A percentile compares a stretch with the other conserved stretches of the same genome.
These are phyloP conservation scores for Pteruthius melanotis DNA, from an alignment of 2,113 vertebrate genomes.

Conservation along the genomic window DNA sequence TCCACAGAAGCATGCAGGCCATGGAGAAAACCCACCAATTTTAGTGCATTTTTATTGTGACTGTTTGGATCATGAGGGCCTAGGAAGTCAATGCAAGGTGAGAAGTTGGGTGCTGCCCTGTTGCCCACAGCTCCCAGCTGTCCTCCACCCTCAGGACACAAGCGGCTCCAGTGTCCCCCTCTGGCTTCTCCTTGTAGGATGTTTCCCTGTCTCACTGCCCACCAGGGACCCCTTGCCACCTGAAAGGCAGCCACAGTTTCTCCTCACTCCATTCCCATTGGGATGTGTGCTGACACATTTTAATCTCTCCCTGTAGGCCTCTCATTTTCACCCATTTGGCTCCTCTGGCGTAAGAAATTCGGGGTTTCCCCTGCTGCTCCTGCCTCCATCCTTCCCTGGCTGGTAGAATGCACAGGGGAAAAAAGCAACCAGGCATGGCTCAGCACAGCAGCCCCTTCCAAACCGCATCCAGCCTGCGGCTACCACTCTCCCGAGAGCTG, in stretches of 20 bases:
- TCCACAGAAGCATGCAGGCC: not conserved
- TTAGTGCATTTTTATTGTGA: not conserved
- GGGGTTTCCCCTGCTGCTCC: not conserved
- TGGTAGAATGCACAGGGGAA: not conserved
- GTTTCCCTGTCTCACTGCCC: not conserved
- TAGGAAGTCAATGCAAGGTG: fast-evolving
- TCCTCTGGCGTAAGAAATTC: not conserved
- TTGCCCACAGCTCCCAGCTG: not conserved
- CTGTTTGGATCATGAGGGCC: not conserved
- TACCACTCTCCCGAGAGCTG: not conserved
- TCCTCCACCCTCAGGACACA: fast-evolving
- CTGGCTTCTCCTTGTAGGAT: not conserved
- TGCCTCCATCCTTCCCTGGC: not conserved
- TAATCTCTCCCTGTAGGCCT: not conserved
- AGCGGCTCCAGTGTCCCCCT: not conserved
- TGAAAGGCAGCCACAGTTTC: not conserved
- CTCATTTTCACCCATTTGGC: not conserved
- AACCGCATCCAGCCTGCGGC: fast-evolving
- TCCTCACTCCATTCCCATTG: not conserved
- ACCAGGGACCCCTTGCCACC: not conserved
- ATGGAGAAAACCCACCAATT: not conserved
- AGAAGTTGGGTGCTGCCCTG: not conserved
- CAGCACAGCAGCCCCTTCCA: not conserved
- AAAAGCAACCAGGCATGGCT: not conserved
- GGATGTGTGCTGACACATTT: not conserved